Conservation (phyloP, 2,113 vertebrate species). For the Pluvianellus socialis region DNA sequence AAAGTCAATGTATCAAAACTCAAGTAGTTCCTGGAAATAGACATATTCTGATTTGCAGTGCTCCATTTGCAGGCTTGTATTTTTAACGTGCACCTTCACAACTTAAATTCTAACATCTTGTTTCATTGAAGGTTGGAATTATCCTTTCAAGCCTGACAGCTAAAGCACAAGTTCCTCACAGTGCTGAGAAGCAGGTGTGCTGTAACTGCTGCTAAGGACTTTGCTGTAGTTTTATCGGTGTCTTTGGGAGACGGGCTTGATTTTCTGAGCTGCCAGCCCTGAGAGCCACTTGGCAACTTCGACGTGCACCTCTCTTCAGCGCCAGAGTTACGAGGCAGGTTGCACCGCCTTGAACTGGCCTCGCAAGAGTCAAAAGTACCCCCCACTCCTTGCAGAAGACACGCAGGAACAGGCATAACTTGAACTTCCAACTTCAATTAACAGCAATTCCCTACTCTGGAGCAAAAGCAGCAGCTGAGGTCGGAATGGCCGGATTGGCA, state of each 20-base stretch:
- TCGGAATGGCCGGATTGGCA: rapidly evolving
- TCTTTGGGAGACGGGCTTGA: background rate
- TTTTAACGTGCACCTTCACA: background rate
- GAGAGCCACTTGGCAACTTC: background rate
- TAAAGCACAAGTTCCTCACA: background rate
- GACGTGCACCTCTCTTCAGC: background rate
- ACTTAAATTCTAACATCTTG: background rate
- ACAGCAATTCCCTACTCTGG: background rate
- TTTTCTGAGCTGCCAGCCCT: background rate
- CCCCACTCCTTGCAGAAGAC: background rate
- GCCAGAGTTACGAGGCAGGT: background rate
- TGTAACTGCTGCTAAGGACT: background rate
- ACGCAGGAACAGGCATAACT: background rate
- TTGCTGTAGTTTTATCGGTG: background rate
- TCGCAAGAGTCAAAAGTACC: background rate
- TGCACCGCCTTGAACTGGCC: background rate
- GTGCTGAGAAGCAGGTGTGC: background rate
- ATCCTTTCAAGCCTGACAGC: background rate
- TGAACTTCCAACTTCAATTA: background rate
- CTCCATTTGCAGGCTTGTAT: background rate
- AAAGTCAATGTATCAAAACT: background rate
- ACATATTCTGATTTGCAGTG: background rate
- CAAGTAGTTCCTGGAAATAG: background rate
- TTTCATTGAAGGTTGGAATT: background rate
- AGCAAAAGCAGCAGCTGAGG: background rate